Conservation (phyloP, 1,140 invertebrate genomes). For the Nylanderia fulva region DNA sequence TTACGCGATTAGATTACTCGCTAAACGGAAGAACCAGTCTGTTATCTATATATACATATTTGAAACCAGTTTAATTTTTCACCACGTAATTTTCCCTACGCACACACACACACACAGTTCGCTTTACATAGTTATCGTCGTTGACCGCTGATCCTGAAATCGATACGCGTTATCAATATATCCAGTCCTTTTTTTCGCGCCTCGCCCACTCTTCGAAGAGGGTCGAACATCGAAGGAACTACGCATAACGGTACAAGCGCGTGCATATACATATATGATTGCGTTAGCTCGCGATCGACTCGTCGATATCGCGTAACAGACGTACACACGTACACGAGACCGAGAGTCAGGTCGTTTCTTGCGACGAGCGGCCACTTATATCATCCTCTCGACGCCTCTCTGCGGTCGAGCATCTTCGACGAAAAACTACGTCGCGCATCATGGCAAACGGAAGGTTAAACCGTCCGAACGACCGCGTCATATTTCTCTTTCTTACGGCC, state of each 20-base stretch:
- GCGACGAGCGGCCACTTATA: conserved; percentile 55
- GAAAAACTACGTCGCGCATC: conserved; percentile 58
- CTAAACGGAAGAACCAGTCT: conserved; percentile 25
- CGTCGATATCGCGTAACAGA: conserved; percentile 44
- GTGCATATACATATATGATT: conserved; percentile 70
- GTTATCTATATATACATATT: background rate
- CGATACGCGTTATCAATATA: conserved; percentile 45
- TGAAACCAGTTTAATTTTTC: conserved; percentile 45
- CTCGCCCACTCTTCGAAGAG: background rate
- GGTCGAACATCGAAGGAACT: conserved; percentile 27
- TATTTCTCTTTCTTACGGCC: conserved; percentile 40
- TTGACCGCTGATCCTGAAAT: conserved; percentile 35
- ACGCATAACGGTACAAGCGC: conserved; percentile 72
- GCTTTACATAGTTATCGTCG: conserved; percentile 38
- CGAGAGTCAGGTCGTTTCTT: conserved; percentile 54
- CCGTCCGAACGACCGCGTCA: conserved; percentile 44
- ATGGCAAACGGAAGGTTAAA: conserved; percentile 56
- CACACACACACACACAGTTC: too few relatives aligned
- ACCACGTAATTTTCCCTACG: too few relatives aligned
- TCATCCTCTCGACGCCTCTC: conserved; percentile 45
- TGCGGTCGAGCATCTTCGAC: conserved; percentile 48
- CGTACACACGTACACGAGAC: conserved; percentile 40
- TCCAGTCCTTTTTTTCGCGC: conserved; percentile 10
- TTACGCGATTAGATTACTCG: conserved; percentile 38
- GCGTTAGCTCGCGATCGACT: conserved; percentile 57